These are phyloP conservation scores for Chauna torquata DNA, from an alignment of 2,113 vertebrate species.

Conservation along the genomic window DNA sequence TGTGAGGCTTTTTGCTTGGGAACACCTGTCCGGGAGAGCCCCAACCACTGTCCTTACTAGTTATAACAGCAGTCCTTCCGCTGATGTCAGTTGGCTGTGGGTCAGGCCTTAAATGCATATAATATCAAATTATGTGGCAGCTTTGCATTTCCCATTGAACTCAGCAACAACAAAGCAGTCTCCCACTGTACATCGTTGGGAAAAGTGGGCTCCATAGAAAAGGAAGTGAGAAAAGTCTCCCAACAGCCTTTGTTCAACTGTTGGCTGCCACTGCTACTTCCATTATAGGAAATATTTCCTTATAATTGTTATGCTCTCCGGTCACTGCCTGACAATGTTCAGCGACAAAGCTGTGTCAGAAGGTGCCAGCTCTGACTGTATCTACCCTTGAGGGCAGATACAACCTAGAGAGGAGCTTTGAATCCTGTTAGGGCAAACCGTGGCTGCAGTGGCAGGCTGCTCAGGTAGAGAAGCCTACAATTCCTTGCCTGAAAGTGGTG, in stretches of 20 bases:
- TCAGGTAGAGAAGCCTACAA: not conserved
- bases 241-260: not conserved
- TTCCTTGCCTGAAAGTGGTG: not conserved
- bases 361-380: not conserved
- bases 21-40: not conserved
- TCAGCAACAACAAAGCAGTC: not conserved
- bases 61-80: not conserved
- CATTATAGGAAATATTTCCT: not conserved
- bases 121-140: not conserved
- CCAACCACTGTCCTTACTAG: not conserved
- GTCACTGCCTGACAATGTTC: not conserved
- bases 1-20: not conserved
- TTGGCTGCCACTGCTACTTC: not conserved
- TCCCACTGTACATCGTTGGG: not conserved
- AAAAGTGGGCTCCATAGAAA: not conserved
- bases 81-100: not conserved
- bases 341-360: conserved; percentile 24
- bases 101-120: not conserved
- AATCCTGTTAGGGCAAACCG: not conserved
- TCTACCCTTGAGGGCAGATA: conserved; percentile 36
- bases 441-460: not conserved
- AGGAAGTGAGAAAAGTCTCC: not conserved
- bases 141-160: not conserved
- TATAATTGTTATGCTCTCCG: not conserved
- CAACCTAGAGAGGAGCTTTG: not conserved